These are phyloP conservation scores for Ctenoplectra terminalis DNA, from an alignment of 1,140 invertebrate genomes.

Conservation along the genomic window DNA sequence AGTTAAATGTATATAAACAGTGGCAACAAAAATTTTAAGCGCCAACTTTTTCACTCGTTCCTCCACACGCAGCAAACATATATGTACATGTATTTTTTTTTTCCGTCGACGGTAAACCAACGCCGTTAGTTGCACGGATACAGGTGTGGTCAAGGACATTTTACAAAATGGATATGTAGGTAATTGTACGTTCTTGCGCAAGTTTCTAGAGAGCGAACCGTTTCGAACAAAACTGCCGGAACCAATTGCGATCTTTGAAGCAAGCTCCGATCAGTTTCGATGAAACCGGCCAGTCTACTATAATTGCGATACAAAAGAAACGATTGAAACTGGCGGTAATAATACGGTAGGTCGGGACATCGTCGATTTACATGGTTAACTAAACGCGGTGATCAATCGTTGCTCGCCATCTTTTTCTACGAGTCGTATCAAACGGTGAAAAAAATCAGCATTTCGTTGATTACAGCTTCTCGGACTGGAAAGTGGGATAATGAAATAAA, in stretches of 20 bases:
- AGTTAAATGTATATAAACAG: too few species aligned
- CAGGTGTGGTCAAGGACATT: not conserved
- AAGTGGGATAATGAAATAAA: not conserved
- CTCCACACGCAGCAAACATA: too few species aligned
- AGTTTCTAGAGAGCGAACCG: not conserved
- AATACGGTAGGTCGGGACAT: slow-evolving; percentile 3
- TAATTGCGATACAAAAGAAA: slow-evolving; percentile 11
- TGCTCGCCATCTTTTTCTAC: too few species aligned
- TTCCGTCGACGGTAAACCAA: not conserved
- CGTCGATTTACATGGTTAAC: slow-evolving; percentile 10
- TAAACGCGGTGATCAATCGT: slow-evolving; percentile 5
- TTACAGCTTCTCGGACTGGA: not conserved
- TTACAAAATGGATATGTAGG: slow-evolving; percentile 1
- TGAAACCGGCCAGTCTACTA: not conserved
- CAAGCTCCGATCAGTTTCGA: not conserved
- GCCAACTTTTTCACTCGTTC: too few species aligned
- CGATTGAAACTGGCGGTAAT: slow-evolving; percentile 8
- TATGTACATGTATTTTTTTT: too few species aligned
- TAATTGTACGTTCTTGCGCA: slow-evolving; percentile 7
- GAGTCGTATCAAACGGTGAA: too few species aligned
- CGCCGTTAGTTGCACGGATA: not conserved
- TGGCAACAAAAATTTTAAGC: too few species aligned
- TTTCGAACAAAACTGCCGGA: not conserved
- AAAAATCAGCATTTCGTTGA: slow-evolving; percentile 1
- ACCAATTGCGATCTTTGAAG: slow-evolving; percentile 14